phyloP scores from a whole-genome alignment of 2,888 invertebrate species.

The Troides aeacus region DNA sequence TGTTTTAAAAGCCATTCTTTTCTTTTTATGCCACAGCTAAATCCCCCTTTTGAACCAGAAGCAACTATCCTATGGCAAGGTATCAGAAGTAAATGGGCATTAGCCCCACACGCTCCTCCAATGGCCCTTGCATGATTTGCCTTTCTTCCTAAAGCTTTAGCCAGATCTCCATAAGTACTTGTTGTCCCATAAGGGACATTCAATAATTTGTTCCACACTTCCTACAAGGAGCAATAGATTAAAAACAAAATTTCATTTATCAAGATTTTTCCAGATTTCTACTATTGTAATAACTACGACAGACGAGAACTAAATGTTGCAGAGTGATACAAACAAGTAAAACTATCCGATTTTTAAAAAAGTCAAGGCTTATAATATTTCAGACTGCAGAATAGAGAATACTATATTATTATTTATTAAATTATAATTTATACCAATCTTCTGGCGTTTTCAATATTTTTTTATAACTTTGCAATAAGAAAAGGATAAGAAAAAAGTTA shows the following conservation, averaged over 20 bases:
- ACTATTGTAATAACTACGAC: too few species aligned
- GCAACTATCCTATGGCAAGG: slow-evolving; percentile 70
- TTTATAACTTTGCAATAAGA: too few species aligned
- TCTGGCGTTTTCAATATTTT: too few species aligned
- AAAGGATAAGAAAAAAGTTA: too few species aligned
- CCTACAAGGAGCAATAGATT: slow-evolving; percentile 40
- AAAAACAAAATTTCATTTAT: background rate
- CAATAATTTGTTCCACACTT: slow-evolving; percentile 62
- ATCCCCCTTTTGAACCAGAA: slow-evolving; percentile 66
- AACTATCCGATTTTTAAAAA: too few species aligned
- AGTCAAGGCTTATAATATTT: too few species aligned
- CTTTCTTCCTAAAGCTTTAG: slow-evolving; percentile 57
- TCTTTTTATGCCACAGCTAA: slow-evolving; percentile 74
- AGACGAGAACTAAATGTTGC: too few species aligned
- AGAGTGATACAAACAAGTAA: too few species aligned
- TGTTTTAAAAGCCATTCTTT: slow-evolving; percentile 75
- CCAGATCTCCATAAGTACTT: slow-evolving; percentile 62
- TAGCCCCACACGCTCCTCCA: slow-evolving; percentile 68
- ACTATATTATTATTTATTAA: too few species aligned
- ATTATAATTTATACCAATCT: too few species aligned
- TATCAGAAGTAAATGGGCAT: slow-evolving; percentile 58
- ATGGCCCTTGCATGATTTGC: slow-evolving; percentile 63
- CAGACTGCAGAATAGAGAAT: too few species aligned
- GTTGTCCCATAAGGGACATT: slow-evolving; percentile 64
- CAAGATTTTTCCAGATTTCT: background rate